Conservation (phyloP, 2,113 vertebrate genomes). For the Dipodomys spectabilis region DNA sequence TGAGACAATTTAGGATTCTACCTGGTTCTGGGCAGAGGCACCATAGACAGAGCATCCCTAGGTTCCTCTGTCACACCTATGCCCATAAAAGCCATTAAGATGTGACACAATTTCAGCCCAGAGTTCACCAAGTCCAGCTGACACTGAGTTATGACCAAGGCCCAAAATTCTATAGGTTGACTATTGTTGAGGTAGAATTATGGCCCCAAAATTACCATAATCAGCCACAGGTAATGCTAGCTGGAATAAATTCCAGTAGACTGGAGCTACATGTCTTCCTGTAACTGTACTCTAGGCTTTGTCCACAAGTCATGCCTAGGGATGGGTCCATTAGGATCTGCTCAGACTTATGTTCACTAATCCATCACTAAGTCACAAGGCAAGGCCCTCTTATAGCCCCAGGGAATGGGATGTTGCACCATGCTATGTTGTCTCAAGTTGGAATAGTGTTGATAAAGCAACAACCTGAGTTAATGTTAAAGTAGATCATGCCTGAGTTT, state of each 20-base stretch:
- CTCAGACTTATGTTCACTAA: neutral
- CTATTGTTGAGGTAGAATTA: neutral
- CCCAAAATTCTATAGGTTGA: neutral
- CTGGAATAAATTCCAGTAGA: neutral
- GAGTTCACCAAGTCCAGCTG: neutral
- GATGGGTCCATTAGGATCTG: neutral
- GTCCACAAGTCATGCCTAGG: neutral
- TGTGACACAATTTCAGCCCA: neutral
- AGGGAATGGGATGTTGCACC: neutral
- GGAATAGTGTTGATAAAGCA: neutral
- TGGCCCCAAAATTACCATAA: neutral
- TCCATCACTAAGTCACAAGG: neutral
- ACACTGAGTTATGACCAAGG: neutral
- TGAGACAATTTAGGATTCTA: neutral
- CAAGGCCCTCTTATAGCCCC: neutral
- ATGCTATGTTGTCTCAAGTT: neutral
- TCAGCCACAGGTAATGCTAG: neutral
- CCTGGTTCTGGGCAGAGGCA: neutral
- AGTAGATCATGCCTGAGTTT: neutral
- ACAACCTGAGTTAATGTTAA: neutral
- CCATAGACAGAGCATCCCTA: neutral
- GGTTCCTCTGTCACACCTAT: neutral
- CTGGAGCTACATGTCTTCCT: neutral
- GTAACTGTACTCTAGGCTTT: neutral
- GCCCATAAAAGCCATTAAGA: neutral